These are phyloP conservation scores for Pollachius pollachius DNA, from an alignment of 2,113 vertebrate genomes.

Conservation along the genomic window DNA sequence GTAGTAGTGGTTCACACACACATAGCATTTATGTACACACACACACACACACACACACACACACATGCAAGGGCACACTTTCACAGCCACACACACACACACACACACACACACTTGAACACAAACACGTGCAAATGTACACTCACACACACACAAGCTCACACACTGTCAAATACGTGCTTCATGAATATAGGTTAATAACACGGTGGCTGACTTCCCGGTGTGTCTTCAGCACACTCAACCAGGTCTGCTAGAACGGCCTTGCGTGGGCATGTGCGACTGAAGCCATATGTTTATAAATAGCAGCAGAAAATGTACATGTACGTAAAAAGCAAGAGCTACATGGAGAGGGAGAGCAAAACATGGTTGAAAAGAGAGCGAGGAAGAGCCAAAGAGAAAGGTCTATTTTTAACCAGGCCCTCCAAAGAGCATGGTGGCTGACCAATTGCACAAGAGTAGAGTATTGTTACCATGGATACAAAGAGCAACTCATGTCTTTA, in stretches of 20 bases:
- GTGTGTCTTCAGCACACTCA: slow-evolving; percentile 22
- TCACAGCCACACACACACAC: slow-evolving; percentile 4
- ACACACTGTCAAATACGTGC: slow-evolving; percentile 28
- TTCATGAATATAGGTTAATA: slow-evolving; percentile 66
- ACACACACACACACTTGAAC: neutral
- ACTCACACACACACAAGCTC: neutral
- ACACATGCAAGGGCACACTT: neutral
- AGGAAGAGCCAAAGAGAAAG: no score
- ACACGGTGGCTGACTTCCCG: slow-evolving; percentile 47
- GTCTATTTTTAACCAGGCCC: no score
- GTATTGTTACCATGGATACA: slow-evolving; percentile 59
- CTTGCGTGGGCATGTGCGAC: slow-evolving; percentile 1
- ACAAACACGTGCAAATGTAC: neutral
- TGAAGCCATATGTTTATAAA: neutral
- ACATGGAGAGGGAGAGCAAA: no score
- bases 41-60: slow-evolving; percentile 2
- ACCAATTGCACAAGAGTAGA: neutral
- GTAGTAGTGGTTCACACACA: neutral
- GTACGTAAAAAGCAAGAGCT: no score
- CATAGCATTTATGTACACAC: neutral
- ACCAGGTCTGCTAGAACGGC: slow-evolving; percentile 13
- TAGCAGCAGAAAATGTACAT: no score
- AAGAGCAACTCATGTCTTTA: slow-evolving; percentile 1
- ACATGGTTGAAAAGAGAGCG: no score
- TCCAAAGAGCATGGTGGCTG: neutral